These are phyloP conservation scores for Aricia artaxerxes DNA, from an alignment of 2,888 invertebrate genomes.

Conservation along the genomic window DNA sequence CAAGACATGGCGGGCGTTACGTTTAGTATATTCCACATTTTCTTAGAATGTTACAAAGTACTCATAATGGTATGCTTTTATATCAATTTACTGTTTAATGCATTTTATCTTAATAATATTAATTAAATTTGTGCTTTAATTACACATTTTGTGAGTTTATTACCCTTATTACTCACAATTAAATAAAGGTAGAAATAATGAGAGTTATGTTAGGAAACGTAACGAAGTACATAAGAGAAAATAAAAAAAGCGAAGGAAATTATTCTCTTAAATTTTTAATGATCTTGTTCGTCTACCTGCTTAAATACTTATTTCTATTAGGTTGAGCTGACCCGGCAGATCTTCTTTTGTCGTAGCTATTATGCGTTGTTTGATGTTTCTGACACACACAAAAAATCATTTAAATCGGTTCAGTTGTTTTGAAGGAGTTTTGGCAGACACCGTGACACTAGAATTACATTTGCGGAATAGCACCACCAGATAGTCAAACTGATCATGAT, in stretches of 20 bases:
- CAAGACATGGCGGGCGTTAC: conserved; percentile 12
- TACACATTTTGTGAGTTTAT: background rate
- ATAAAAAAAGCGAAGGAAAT: background rate
- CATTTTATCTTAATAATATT: background rate
- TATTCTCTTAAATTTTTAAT: background rate
- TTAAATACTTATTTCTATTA: too few species aligned
- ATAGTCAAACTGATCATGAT: too few species aligned
- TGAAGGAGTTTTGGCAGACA: too few species aligned
- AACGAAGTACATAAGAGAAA: background rate
- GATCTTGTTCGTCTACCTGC: too few species aligned
- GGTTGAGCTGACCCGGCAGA: too few species aligned
- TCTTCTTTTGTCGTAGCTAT: too few species aligned
- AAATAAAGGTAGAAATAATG: background rate
- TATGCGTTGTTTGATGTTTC: too few species aligned
- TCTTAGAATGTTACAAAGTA: background rate
- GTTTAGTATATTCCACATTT: conserved; percentile 26
- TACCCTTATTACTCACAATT: background rate
- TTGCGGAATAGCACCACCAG: too few species aligned
- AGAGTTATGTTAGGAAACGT: background rate
- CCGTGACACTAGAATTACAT: too few species aligned
- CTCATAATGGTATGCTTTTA: background rate
- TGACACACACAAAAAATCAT: too few species aligned
- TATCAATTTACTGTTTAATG: background rate
- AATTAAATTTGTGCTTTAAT: background rate
- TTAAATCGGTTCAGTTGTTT: too few species aligned